A percentile compares a stretch with the other conserved stretches of the same genome.
Conservation (phyloP, 2,797 vertebrate species). For the Cephalopachus bancanus region DNA sequence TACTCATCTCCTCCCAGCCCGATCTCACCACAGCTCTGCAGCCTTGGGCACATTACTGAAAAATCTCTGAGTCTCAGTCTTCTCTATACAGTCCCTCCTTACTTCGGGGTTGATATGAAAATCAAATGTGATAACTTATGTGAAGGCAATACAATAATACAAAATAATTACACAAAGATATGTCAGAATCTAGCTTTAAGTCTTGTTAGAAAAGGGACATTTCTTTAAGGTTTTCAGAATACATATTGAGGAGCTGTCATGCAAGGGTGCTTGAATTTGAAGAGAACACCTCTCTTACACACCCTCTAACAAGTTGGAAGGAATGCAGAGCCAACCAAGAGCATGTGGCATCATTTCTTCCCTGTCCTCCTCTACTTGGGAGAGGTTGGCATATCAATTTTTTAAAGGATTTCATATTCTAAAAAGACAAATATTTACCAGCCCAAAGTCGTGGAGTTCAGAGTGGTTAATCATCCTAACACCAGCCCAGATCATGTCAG, state of each 20-base stretch:
- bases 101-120: conserved; percentile 5
- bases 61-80: not conserved
- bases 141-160: not conserved
- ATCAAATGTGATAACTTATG: not conserved
- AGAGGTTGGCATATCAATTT: not conserved
- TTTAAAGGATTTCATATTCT: conserved; percentile 48
- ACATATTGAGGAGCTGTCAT: not conserved
- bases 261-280: not conserved
- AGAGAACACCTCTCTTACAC: too few relatives aligned
- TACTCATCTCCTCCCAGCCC: not conserved
- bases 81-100: not conserved
- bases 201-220: not conserved
- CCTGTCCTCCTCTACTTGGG: conserved; percentile 45
- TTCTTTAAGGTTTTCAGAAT: not conserved
- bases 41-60: not conserved
- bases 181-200: not conserved
- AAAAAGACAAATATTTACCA: conserved; percentile 65
- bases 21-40: not conserved
- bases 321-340: not conserved
- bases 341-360: not conserved
- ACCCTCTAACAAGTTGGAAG: not conserved
- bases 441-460: conserved; percentile 23
- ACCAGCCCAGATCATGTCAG: not conserved
- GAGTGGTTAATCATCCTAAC: conserved; percentile 10
- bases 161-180: not conserved